Percentiles rank a stretch among this genome's conserved stretches.
Conservation (phyloP, 1,140 invertebrate genomes). For the Drosophila punjabiensis region DNA sequence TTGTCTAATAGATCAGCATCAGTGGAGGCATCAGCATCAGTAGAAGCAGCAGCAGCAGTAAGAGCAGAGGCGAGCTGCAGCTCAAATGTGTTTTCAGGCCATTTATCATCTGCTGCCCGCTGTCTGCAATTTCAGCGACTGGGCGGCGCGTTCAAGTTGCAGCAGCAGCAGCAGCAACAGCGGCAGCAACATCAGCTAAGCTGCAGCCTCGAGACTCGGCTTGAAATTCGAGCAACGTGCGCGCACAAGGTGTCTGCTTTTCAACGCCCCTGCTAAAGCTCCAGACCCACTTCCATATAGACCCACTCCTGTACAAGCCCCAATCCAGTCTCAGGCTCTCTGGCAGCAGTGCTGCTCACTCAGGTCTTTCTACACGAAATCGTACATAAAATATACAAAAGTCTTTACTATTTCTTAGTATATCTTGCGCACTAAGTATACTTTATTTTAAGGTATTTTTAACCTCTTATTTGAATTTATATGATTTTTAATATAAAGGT, state of each 20-base stretch:
- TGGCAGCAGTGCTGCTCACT: slow-evolving; percentile 16
- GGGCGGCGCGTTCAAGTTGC: slow-evolving; percentile 64
- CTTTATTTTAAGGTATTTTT: neutral
- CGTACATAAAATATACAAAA: neutral
- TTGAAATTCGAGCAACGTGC: slow-evolving; percentile 76
- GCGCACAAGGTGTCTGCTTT: slow-evolving; percentile 80
- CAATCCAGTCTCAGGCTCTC: slow-evolving; percentile 17
- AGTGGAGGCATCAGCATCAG: slow-evolving; percentile 36
- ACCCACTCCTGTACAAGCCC: slow-evolving; percentile 5
- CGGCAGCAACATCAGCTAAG: slow-evolving; percentile 16
- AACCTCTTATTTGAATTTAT: neutral
- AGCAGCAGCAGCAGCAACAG: slow-evolving; percentile 32
- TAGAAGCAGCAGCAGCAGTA: slow-evolving; percentile 17
- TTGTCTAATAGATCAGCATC: slow-evolving; percentile 82
- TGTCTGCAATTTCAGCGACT: slow-evolving; percentile 77
- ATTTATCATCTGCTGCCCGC: slow-evolving; percentile 76
- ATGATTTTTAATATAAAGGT: neutral
- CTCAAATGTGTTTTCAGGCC: slow-evolving; percentile 78
- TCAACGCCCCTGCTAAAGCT: slow-evolving; percentile 65
- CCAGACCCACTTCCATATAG: slow-evolving; percentile 14
- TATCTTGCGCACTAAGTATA: neutral
- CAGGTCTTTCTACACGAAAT: neutral
- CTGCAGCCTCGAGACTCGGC: slow-evolving; percentile 41
- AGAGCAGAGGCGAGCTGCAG: slow-evolving; percentile 41
- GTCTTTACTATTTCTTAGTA: neutral